A percentile compares a stretch with the other conserved stretches of the same genome.
phyloP scores from a whole-genome alignment of 2,797 vertebrate genomes.

The Melanotaenia nigrans region DNA sequence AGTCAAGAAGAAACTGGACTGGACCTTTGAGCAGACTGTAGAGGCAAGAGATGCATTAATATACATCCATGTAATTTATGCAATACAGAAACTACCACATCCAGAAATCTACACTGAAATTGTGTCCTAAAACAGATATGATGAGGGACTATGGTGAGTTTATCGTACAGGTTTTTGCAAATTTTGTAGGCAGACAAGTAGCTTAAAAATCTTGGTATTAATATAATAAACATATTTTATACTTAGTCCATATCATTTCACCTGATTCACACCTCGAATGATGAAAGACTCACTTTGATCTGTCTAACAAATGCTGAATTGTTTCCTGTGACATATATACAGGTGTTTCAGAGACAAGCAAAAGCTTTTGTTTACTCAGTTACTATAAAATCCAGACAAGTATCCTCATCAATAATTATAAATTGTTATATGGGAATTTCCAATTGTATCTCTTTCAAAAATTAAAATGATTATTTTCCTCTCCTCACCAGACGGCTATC shows the following conservation, averaged over 20 bases:
- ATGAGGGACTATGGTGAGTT: neutral
- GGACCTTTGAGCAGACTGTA: constrained; percentile 92
- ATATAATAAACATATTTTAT: too few species aligned
- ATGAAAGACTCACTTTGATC: neutral
- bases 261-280: neutral
- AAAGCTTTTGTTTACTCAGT: neutral
- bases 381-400: neutral
- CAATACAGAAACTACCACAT: too few species aligned
- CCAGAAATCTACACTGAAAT: too few species aligned
- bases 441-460: neutral
- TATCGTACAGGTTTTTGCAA: neutral
- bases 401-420: neutral
- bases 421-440: neutral
- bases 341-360: neutral
- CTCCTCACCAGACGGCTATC: constrained; percentile 85
- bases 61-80: neutral
- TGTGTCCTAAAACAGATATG: too few species aligned
- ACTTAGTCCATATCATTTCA: too few species aligned
- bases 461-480: neutral
- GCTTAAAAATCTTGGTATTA: neutral
- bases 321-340: neutral
- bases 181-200: neutral
- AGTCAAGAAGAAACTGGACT: constrained; percentile 97
- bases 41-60: constrained; percentile 80
- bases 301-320: neutral